phyloP scores from a whole-genome alignment of 2,888 invertebrate genomes.

The Diaphora mendica region DNA sequence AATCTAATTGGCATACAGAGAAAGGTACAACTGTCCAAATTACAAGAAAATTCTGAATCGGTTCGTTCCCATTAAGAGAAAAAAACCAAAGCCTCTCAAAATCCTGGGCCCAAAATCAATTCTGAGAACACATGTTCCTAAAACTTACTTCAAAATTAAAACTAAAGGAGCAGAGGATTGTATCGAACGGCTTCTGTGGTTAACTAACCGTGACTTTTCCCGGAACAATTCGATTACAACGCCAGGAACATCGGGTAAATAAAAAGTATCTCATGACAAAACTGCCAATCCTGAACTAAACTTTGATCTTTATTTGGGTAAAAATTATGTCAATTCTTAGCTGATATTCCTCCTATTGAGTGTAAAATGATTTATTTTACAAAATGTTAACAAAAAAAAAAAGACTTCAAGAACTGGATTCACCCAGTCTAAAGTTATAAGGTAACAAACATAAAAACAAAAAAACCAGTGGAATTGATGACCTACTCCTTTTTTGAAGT shows the following conservation, averaged over 20 bases:
- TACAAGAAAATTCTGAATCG: no score
- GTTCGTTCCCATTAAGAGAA: not conserved
- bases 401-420: no score
- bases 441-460: no score
- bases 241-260: not conserved
- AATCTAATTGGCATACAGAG: not conserved
- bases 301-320: not conserved
- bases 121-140: not conserved
- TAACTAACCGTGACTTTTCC: not conserved
- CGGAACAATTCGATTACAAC: not conserved
- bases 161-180: not conserved
- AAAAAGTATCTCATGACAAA: not conserved
- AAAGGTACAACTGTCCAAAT: not conserved
- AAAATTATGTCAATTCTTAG: no score
- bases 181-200: not conserved
- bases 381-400: no score
- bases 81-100: not conserved
- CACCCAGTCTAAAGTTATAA: no score
- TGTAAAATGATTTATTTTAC: no score
- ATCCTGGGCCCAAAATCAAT: not conserved
- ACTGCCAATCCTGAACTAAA: not conserved
- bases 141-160: not conserved
- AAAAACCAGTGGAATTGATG: no score
- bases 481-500: no score
- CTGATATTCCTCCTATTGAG: no score